Evolutionary conservation across 2,113 vertebrate genomes (phyloP).

Genomic region (Thymallus thymallus): DNA sequence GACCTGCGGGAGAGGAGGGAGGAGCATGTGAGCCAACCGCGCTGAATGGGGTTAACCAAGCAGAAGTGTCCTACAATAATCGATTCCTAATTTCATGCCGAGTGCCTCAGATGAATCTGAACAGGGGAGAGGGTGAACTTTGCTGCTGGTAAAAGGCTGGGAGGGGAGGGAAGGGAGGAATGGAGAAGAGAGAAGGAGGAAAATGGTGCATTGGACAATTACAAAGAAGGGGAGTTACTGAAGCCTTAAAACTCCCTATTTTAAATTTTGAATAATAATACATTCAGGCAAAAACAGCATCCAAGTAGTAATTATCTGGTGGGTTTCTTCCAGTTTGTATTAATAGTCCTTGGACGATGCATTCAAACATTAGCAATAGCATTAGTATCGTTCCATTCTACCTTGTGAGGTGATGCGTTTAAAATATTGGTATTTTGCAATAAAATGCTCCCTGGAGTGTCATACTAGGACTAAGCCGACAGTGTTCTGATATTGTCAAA

Average conservation of each 20-base stretch:
- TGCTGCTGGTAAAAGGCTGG: slow-evolving; percentile 28
- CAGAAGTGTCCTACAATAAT: slow-evolving; percentile 71
- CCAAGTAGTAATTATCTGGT: not conserved
- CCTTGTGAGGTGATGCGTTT: not conserved
- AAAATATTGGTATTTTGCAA: not conserved
- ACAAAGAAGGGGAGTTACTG: not conserved
- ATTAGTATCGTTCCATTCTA: not conserved
- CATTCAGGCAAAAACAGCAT: not conserved
- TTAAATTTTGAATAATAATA: slow-evolving; percentile 1
- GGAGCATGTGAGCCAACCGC: slow-evolving; percentile 37
- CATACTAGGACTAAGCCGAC: not conserved
- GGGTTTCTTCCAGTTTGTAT: not conserved
- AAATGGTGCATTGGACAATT: slow-evolving; percentile 2
- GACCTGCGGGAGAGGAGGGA: slow-evolving; percentile 31
- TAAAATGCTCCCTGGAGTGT: not conserved
- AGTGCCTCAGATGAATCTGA: slow-evolving; percentile 70
- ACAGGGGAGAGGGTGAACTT: slow-evolving; percentile 46
- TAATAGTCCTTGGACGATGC: not conserved
- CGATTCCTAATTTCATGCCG: slow-evolving; percentile 81
- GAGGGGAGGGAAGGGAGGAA: not conserved
- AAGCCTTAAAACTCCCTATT: not conserved
- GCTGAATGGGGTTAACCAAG: slow-evolving; percentile 71
- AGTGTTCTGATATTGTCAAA: too few species aligned
- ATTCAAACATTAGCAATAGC: not conserved
- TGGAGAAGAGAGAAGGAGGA: not conserved